These are phyloP conservation scores for Pantelozetes paolii DNA, from an alignment of 2,888 invertebrate species.

Conservation along the genomic window DNA sequence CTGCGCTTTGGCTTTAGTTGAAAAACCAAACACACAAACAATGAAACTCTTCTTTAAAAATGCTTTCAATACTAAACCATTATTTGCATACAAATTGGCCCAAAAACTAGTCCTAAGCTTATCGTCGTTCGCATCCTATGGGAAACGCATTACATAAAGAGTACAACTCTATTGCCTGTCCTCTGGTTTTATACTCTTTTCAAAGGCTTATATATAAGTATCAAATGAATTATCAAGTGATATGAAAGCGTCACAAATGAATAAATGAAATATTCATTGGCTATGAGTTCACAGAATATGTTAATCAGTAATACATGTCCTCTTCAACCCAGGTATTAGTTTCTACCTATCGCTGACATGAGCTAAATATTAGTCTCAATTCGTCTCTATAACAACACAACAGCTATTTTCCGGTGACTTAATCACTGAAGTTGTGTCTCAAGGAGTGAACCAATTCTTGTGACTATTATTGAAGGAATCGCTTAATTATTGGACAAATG, in stretches of 20 bases:
- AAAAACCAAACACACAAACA: background rate
- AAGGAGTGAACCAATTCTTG: background rate
- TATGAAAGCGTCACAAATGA: slow-evolving; percentile 15
- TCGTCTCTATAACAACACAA: slow-evolving; percentile 32
- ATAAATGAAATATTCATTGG: slow-evolving; percentile 7
- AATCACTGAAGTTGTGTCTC: background rate
- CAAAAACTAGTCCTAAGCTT: slow-evolving; percentile 21
- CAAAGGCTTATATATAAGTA: slow-evolving; percentile 13
- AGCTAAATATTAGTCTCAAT: background rate
- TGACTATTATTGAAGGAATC: background rate
- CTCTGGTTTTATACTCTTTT: background rate
- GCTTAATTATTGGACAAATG: background rate
- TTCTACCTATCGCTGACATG: background rate
- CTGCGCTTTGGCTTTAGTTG: background rate
- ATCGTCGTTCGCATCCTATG: slow-evolving; percentile 3
- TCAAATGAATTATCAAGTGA: too few relatives aligned
- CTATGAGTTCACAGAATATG: slow-evolving; percentile 1
- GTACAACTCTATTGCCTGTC: background rate
- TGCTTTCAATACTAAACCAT: slow-evolving; percentile 23
- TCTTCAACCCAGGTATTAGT: slow-evolving; percentile 23
- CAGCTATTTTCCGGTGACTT: slow-evolving; percentile 9
- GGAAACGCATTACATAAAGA: slow-evolving; percentile 26
- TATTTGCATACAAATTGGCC: slow-evolving; percentile 36
- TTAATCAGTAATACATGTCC: too few relatives aligned
- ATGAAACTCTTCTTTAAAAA: slow-evolving; percentile 10